phyloP scores from a whole-genome alignment of 2,888 invertebrate species.

The Asteroscopus sphinx region DNA sequence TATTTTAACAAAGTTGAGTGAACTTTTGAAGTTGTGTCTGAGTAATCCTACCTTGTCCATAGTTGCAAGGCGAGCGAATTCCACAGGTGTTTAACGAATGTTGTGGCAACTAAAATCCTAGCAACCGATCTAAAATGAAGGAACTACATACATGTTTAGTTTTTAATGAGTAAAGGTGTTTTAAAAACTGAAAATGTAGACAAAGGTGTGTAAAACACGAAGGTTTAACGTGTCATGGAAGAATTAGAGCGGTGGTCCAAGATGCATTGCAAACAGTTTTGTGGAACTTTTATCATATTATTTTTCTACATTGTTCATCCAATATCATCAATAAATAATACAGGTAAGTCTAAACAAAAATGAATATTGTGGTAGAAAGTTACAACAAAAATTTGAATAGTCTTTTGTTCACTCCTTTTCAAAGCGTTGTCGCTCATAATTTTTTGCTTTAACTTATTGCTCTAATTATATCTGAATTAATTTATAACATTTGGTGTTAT shows the following conservation, averaged over 20 bases:
- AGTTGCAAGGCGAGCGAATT: conserved; percentile 76
- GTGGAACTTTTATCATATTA: conserved; percentile 68
- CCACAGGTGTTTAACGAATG: conserved; percentile 84
- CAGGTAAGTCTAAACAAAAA: conserved; percentile 70
- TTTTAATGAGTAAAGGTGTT: conserved; percentile 39
- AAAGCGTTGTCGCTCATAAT: too few relatives aligned
- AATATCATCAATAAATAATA: conserved; percentile 70
- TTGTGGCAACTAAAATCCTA: conserved; percentile 85
- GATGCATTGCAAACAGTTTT: conserved; percentile 74
- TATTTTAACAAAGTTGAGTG: conserved; percentile 82
- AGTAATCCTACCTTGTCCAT: conserved; percentile 69
- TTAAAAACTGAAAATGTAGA: conserved; percentile 51
- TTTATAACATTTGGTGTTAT: too few relatives aligned
- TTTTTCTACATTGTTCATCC: conserved; percentile 58
- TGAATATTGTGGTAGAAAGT: background rate
- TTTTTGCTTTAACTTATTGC: too few relatives aligned
- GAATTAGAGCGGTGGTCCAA: conserved; percentile 84
- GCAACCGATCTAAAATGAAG: conserved; percentile 76
- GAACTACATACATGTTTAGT: conserved; percentile 23
- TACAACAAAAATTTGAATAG: background rate
- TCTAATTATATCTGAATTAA: too few relatives aligned
- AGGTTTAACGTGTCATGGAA: conserved; percentile 79
- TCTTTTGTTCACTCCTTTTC: background rate
- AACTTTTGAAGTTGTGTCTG: conserved; percentile 78
- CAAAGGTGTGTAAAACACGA: conserved; percentile 50